These are phyloP conservation scores for Brachypteracias leptosomus DNA, from an alignment of 2,113 vertebrate genomes.

Conservation along the genomic window DNA sequence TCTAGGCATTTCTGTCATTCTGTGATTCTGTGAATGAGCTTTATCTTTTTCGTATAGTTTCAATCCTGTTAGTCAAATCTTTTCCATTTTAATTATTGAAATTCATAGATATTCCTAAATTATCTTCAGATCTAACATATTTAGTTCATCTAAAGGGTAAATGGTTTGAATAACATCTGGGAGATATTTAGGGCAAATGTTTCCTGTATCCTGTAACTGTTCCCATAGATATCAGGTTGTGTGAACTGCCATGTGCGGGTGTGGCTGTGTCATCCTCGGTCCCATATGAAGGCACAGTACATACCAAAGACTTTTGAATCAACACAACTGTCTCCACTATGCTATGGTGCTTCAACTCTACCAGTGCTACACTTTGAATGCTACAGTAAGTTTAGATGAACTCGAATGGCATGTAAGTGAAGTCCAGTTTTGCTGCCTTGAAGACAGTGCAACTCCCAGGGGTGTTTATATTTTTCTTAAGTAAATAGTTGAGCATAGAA, in stretches of 20 bases:
- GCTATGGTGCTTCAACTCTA: not conserved
- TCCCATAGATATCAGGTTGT: not conserved
- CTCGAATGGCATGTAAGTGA: not conserved
- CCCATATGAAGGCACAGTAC: not conserved
- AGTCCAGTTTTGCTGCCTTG: not conserved
- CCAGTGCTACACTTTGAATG: not conserved
- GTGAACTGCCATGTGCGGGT: rapidly evolving
- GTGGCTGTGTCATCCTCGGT: not conserved
- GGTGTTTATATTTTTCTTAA: not conserved
- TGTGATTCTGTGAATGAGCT: not conserved
- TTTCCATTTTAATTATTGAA: not conserved
- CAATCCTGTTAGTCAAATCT: not conserved
- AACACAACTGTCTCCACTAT: not conserved
- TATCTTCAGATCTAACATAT: not conserved
- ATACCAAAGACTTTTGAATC: not conserved
- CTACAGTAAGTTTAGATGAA: not conserved
- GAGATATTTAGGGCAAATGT: not conserved
- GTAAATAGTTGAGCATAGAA: not conserved
- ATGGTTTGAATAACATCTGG: not conserved
- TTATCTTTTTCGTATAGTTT: not conserved
- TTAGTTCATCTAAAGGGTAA: not conserved
- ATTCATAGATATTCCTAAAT: not conserved
- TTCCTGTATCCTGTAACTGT: not conserved
- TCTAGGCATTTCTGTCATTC: too few relatives aligned
- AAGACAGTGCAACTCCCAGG: not conserved